Evolutionary conservation across 1,140 invertebrate species (phyloP), one percentile per base, ranked within the genome.

Genomic region (Chrysomallon squamiferum): DNA sequence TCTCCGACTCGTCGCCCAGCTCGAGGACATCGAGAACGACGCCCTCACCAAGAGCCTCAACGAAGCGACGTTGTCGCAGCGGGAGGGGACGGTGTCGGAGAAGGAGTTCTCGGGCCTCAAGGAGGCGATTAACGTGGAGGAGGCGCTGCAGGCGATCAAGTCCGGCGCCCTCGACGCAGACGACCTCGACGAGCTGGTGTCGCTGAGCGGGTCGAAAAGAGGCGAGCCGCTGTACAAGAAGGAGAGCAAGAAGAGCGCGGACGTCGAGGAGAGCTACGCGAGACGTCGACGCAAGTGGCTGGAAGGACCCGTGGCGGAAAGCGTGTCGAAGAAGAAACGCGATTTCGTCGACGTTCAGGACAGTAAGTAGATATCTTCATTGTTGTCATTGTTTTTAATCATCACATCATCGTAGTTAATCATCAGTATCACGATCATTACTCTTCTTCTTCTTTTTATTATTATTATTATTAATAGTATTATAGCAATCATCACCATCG

Each of bases 21-120:
- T 79, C 20, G 77, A 77, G 49, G 75, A 75, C 49, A 59, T 75
- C 29, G 77, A 79, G 54, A 79, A 75, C 33, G 77, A 79, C 47
- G 67, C 65, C 3, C 61, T 79, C 22, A 74, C 77, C 3, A 69
- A 73, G 33, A 74, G 75, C 0, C 59, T 79, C 11, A 79, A 79
- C 58, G 67, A 73, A 43, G 77, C 77, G 5, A 77, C 77, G 1
- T 27, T 75, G 9, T 63, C 68, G 0, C 77, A 77, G 58, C 58
- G 69, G 22, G 43, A 71, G 7, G 71, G 72, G 0, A 47, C 59
- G 6, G 71, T 71, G 30, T 73, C 32, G 20, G 60, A 63, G 7
- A 66, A 64, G 11, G 77, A 79, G 63, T 75, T 74, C 15, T 25
- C 50, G 6, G 69, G 72, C 33, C 68, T 79, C 32, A 59, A 79